A percentile compares a stretch with the other conserved stretches of the same genome.
phyloP scores from a whole-genome alignment of 2,888 invertebrate genomes.

The Coelogynopora nodosa region DNA sequence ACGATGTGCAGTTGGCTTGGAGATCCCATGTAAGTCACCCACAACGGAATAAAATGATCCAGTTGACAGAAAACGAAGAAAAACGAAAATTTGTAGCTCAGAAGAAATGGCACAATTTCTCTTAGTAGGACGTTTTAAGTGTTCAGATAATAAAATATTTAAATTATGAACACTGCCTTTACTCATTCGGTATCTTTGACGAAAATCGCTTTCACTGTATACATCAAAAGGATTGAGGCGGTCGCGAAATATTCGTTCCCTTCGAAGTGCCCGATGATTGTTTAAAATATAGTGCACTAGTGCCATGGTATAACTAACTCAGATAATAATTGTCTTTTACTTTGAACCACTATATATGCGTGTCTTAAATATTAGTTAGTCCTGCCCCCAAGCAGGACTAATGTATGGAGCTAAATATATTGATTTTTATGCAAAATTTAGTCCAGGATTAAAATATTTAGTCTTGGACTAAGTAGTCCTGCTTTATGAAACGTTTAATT shows the following conservation, averaged over 20 bases:
- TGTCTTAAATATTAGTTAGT: neutral
- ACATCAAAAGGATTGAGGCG: neutral
- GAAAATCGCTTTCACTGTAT: neutral
- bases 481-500: constrained; percentile 9
- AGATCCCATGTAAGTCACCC: constrained; percentile 4
- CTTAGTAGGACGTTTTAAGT: constrained; percentile 14
- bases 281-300: constrained; percentile 14
- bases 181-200: neutral
- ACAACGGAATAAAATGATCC: constrained; percentile 26
- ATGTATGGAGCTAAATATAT: constrained; percentile 10
- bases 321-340: constrained; percentile 8
- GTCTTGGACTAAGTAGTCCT: constrained; percentile 20
- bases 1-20: neutral
- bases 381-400: neutral
- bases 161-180: neutral
- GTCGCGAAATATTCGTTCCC: neutral
- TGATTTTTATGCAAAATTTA: constrained; percentile 14
- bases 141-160: constrained; percentile 20
- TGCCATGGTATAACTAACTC: constrained; percentile 1
- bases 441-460: constrained; percentile 11
- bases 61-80: constrained; percentile 6
- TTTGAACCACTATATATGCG: constrained; percentile 22
- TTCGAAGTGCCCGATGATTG: constrained; percentile 18
- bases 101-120: constrained; percentile 15
- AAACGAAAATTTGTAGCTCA: neutral